A percentile compares a stretch with the other conserved stretches of the same genome.
Evolutionary conservation across 2,797 vertebrate genomes (phyloP).

Genomic region (Chelmon rostratus): DNA sequence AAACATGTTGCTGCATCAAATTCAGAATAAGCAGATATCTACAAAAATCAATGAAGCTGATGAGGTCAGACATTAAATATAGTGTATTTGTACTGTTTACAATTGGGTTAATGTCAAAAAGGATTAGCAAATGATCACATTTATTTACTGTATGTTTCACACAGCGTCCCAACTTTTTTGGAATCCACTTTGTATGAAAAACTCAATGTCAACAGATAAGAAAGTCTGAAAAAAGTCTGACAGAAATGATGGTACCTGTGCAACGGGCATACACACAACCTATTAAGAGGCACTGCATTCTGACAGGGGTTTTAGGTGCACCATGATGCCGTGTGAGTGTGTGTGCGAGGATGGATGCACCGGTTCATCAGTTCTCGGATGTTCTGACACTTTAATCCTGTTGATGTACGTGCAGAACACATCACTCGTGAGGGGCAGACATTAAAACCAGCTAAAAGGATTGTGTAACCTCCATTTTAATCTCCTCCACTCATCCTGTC

Average conservation of each 20-base stretch:
- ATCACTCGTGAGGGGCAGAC: conserved; percentile 68
- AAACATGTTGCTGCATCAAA: too few relatives aligned
- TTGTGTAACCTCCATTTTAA: conserved; percentile 78
- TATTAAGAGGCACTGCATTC: conserved; percentile 31
- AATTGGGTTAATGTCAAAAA: too few relatives aligned
- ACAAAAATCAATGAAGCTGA: too few relatives aligned
- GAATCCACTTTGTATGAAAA: too few relatives aligned
- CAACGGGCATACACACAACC: neutral
- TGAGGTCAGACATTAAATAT: too few relatives aligned
- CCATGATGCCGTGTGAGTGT: conserved; percentile 14
- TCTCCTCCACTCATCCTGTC: conserved; percentile 68
- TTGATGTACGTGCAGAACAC: conserved; percentile 77
- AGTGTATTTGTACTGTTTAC: too few relatives aligned
- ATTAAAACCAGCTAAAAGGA: conserved; percentile 78
- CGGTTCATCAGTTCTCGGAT: conserved; percentile 66
- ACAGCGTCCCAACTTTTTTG: too few relatives aligned
- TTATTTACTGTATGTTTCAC: too few relatives aligned
- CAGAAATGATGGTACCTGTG: conserved; percentile 5
- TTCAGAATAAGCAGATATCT: too few relatives aligned
- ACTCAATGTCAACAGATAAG: neutral
- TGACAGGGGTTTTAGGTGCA: conserved; percentile 44
- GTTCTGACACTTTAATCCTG: conserved; percentile 78
- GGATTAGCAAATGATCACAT: too few relatives aligned
- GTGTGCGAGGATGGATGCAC: conserved; percentile 41
- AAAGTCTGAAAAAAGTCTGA: neutral